Base-by-base conservation (phyloP, 1,140 invertebrate species). In the Ostrea edulis region DNA sequence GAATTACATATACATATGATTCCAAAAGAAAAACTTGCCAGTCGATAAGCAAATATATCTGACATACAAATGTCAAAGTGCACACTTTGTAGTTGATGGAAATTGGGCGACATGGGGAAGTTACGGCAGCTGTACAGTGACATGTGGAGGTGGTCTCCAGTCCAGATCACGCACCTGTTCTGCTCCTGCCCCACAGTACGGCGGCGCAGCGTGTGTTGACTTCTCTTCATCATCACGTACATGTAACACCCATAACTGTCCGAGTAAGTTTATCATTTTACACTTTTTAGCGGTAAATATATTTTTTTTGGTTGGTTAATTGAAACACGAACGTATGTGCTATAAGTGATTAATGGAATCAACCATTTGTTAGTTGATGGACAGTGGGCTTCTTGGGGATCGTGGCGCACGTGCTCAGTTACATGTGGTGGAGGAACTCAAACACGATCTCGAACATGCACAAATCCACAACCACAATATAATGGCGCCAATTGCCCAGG, bases 61-160 rank as follows among this genome's bases (percentile, higher is more conserved):
- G n/a, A 62, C n/a, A 62, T 8, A 5, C n/a, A n/a, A n/a, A 62
- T 62, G 12, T 17, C n/a, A 14, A 62, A 5, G n/a, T 0, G 58
- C n/a, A n/a, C 58, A 62, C 7, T 62, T 62, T 77, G 22, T 35
- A 84, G 85, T 84, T 55, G 84, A 93, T 88, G 93, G 93, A 71
- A 83, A 77, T 2, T 94, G 93, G 93, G 84, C 90, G 44, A 20
- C 84, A 11, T 94, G 93, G 93, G 81, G 86, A 3, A 71, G 82
- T 8, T 94, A 92, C 90, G 65, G 68, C 8, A 44, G 58, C 8
- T 93, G 92, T 87, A 92, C 92, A 86, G 85, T 71, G 58, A 87
- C 90, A 8, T 93, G 92, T 89, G 91, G 89, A 14, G 87, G 85
- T 29, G 93, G 92, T 5, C 52, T 82, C 14, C 88, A 88, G 68